Evolutionary conservation across 2,797 vertebrate genomes (phyloP).

Genomic region (Protosalanx chinensis): DNA sequence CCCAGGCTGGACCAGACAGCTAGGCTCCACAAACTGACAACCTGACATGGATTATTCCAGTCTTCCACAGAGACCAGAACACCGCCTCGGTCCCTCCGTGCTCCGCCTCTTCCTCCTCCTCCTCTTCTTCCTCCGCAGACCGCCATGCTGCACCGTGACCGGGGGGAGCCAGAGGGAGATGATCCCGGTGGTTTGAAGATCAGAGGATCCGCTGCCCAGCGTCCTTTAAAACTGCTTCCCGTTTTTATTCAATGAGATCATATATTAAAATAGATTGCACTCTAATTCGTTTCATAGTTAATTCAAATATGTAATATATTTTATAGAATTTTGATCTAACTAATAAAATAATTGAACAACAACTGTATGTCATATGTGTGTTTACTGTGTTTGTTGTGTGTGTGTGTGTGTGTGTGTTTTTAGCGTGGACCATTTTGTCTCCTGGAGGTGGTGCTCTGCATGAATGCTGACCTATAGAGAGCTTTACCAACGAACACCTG

Average conservation of each 20-base stretch:
- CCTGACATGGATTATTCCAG: not conserved
- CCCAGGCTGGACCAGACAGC: not conserved
- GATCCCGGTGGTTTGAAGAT: not conserved
- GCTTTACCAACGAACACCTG: constrained; percentile 5
- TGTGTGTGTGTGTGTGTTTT: too few relatives aligned
- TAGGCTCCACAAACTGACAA: constrained; percentile 1
- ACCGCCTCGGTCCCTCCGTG: not conserved
- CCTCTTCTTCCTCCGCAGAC: not conserved
- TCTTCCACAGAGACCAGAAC: not conserved
- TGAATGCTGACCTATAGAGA: not conserved
- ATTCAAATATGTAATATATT: not conserved
- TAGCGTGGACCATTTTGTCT: not conserved
- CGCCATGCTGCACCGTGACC: not conserved
- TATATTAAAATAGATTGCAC: not conserved
- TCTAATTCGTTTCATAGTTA: not conserved
- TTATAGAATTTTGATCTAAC: not conserved
- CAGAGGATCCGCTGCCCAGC: not conserved
- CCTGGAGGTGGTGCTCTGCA: not conserved
- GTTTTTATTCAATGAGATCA: not conserved
- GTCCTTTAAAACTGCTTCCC: not conserved
- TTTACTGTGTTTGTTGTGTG: not conserved
- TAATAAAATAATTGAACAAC: not conserved
- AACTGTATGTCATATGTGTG: not conserved
- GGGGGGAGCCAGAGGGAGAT: not conserved
- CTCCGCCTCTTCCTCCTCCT: constrained; percentile 1